Percentiles rank a stretch among this genome's conserved stretches.
Conservation (phyloP, 2,113 vertebrate species). For the Hirundichthys speculiger region DNA sequence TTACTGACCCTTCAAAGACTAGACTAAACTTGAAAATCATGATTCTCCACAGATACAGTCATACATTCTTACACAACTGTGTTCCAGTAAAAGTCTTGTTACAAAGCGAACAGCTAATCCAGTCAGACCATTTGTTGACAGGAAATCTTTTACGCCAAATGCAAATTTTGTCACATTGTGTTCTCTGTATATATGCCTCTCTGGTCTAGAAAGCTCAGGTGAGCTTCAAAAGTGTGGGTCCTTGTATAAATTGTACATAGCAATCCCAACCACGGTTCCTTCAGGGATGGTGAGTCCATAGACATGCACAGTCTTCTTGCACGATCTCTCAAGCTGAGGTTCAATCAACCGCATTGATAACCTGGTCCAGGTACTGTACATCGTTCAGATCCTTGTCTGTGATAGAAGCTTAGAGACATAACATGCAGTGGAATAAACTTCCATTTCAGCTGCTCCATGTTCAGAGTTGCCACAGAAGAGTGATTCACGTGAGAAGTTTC, state of each 20-base stretch:
- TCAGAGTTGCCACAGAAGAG: too few relatives aligned
- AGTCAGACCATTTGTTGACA: too few relatives aligned
- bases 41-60: background rate
- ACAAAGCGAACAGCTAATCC: background rate
- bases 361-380: constrained; percentile 69
- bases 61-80: background rate
- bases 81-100: background rate
- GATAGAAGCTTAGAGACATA: constrained; percentile 34
- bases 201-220: constrained; percentile 65
- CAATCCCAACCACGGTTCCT: constrained; percentile 43
- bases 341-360: constrained; percentile 48
- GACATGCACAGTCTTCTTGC: constrained; percentile 60
- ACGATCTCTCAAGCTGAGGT: constrained; percentile 61
- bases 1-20: constrained; percentile 64
- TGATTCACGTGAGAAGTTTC: too few relatives aligned
- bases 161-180: background rate
- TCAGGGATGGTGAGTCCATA: constrained; percentile 62
- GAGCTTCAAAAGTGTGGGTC: constrained; percentile 65
- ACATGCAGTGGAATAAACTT: rapidly evolving
- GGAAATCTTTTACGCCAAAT: background rate
- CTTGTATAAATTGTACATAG: constrained; percentile 38
- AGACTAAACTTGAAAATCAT: background rate
- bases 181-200: constrained; percentile 50
- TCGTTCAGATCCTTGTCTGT: constrained; percentile 42
- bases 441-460: too few relatives aligned